phyloP scores from a whole-genome alignment of 2,888 invertebrate species.

The Caenorhabditis parvicauda region DNA sequence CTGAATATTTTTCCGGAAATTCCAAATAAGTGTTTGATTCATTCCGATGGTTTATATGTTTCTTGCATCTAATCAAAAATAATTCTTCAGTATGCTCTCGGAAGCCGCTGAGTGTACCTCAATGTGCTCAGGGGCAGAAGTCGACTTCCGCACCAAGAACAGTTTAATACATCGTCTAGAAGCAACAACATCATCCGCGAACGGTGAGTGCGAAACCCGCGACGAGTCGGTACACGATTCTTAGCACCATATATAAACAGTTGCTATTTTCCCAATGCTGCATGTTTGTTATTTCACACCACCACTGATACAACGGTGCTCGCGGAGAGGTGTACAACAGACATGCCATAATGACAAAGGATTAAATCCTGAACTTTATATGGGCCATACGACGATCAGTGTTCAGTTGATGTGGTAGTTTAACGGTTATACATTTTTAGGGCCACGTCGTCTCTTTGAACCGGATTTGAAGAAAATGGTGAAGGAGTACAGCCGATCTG shows the following conservation, averaged over 20 bases:
- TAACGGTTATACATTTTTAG: slow-evolving; percentile 18
- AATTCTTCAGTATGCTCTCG: too few relatives aligned
- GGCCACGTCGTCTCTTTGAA: slow-evolving; percentile 5
- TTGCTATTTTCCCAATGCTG: too few relatives aligned
- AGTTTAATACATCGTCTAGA: slow-evolving; percentile 31
- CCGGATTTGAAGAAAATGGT: slow-evolving; percentile 24
- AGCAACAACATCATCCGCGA: slow-evolving; percentile 5
- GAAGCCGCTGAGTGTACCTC: too few relatives aligned
- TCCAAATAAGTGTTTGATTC: too few relatives aligned
- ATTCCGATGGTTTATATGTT: too few relatives aligned
- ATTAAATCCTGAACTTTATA: slow-evolving; percentile 5
- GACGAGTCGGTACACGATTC: not conserved
- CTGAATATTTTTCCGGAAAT: too few relatives aligned
- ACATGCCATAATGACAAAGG: not conserved
- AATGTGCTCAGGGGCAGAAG: slow-evolving; percentile 30
- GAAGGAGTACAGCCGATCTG: slow-evolving; percentile 34
- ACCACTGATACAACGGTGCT: too few relatives aligned
- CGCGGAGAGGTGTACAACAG: too few relatives aligned
- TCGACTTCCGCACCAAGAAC: slow-evolving; percentile 26
- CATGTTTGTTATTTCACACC: too few relatives aligned
- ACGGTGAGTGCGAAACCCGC: too few relatives aligned
- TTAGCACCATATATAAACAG: not conserved
- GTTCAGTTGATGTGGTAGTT: slow-evolving; percentile 27
- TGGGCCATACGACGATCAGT: slow-evolving; percentile 22
- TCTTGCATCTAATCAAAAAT: too few relatives aligned